These are phyloP conservation scores for Macroteleia sp. DNA, from an alignment of 2,888 invertebrate genomes.

Conservation along the genomic window DNA sequence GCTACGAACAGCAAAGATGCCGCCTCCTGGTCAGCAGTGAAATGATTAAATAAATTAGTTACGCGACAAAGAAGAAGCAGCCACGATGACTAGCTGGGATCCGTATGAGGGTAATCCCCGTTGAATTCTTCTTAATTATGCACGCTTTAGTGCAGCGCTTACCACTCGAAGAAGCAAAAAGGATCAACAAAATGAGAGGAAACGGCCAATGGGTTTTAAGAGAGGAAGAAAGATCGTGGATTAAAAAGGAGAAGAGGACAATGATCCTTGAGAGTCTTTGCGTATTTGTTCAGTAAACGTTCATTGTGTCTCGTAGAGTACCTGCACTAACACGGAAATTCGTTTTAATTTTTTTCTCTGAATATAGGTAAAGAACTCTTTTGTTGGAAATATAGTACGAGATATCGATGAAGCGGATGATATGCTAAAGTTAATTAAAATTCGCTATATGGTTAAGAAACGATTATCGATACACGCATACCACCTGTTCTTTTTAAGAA, in stretches of 20 bases:
- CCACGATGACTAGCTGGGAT: slow-evolving; percentile 80
- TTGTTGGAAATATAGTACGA: too few species aligned
- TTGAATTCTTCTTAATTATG: slow-evolving; percentile 83
- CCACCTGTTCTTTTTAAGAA: slow-evolving; percentile 30
- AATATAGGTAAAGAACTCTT: too few species aligned
- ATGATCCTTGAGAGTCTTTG: slow-evolving; percentile 67
- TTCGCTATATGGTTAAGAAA: slow-evolving; percentile 30
- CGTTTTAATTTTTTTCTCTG: background rate
- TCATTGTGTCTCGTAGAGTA: slow-evolving; percentile 6
- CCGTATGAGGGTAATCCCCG: slow-evolving; percentile 81
- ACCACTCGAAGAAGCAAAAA: slow-evolving; percentile 65
- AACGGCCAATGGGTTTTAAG: slow-evolving; percentile 31
- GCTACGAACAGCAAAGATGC: too few species aligned
- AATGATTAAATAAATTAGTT: slow-evolving; percentile 83
- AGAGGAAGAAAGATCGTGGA: slow-evolving; percentile 24
- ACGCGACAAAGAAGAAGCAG: slow-evolving; percentile 80
- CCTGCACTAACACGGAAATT: slow-evolving; percentile 7
- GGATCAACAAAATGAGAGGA: slow-evolving; percentile 33
- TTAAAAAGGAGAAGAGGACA: slow-evolving; percentile 20
- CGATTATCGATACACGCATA: slow-evolving; percentile 23
- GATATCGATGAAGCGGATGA: background rate
- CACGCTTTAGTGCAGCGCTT: slow-evolving; percentile 81
- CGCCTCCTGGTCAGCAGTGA: slow-evolving; percentile 74
- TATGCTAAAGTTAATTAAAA: slow-evolving; percentile 37
- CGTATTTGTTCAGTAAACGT: slow-evolving; percentile 82